These are phyloP conservation scores for Metalampra italica DNA, from an alignment of 2,888 invertebrate species.

Conservation along the genomic window DNA sequence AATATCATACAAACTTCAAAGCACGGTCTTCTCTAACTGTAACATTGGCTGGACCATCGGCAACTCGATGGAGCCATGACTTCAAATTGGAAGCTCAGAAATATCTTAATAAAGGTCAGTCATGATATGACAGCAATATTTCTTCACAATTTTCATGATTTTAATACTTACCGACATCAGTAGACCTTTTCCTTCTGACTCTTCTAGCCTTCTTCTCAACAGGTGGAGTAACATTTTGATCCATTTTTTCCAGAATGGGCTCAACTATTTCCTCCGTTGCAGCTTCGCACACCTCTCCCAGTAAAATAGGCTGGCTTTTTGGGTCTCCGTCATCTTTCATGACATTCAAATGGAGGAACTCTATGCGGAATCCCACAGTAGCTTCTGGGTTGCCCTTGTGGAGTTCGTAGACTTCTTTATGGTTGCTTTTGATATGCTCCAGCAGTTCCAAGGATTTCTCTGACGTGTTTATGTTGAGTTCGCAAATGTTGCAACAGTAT, in stretches of 20 bases:
- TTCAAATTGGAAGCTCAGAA: too few species aligned
- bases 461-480: slow-evolving; percentile 29
- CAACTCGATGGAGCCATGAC: too few species aligned
- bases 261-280: slow-evolving; percentile 23
- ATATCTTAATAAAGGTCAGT: too few species aligned
- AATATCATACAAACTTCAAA: too few species aligned
- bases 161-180: not conserved
- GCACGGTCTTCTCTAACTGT: too few species aligned
- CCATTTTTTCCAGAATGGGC: slow-evolving; percentile 4
- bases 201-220: not conserved
- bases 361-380: slow-evolving; percentile 60
- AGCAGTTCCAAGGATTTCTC: slow-evolving; percentile 41
- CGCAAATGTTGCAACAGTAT: slow-evolving; percentile 59
- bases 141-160: too few species aligned
- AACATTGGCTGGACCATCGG: too few species aligned
- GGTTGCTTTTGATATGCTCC: slow-evolving; percentile 43
- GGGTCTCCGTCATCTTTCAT: slow-evolving; percentile 44
- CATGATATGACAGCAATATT: too few species aligned
- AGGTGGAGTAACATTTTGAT: not conserved
- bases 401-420: slow-evolving; percentile 56
- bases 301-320: slow-evolving; percentile 42
- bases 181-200: not conserved
- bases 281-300: slow-evolving; percentile 51
- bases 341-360: slow-evolving; percentile 57
- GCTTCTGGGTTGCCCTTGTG: slow-evolving; percentile 60